Conservation (phyloP, 1,140 invertebrate species). For the Ctenoplectra terminalis region DNA sequence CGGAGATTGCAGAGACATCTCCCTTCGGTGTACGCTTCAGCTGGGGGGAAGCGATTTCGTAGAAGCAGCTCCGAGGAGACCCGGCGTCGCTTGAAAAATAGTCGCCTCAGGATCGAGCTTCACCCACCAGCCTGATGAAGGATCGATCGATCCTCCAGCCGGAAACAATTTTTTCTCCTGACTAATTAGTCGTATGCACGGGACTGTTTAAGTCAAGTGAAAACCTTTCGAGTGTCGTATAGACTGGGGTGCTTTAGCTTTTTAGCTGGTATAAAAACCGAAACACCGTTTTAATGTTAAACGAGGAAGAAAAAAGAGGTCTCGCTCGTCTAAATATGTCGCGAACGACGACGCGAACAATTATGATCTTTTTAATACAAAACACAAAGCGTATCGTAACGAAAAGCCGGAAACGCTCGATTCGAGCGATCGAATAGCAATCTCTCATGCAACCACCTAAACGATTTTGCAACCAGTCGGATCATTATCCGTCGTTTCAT, state of each 20-base stretch:
- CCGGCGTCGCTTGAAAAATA: constrained; percentile 21
- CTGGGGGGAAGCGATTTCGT: constrained; percentile 30
- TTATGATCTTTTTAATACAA: background rate
- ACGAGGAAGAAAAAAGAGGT: too few species aligned
- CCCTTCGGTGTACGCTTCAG: background rate
- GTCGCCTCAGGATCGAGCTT: background rate
- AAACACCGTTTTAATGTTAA: too few species aligned
- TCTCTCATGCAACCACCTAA: background rate
- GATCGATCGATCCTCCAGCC: constrained; percentile 15
- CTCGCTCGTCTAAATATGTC: too few species aligned
- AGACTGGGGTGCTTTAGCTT: too few species aligned
- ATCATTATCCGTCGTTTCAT: constrained; percentile 26
- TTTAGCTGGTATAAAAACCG: too few species aligned
- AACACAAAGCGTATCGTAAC: background rate
- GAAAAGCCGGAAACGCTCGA: background rate
- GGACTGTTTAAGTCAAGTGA: background rate
- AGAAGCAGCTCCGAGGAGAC: background rate
- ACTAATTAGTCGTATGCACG: constrained; percentile 26
- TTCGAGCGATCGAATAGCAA: background rate
- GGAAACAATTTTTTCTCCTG: background rate
- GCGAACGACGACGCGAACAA: too few species aligned
- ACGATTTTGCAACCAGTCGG: constrained; percentile 16
- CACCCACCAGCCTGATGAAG: background rate
- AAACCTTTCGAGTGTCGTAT: background rate
- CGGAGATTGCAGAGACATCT: constrained; percentile 37